A percentile compares a stretch with the other conserved stretches of the same genome.
Evolutionary conservation across 2,113 vertebrate genomes (phyloP).

Genomic region (Sarotherodon lohbergeri): DNA sequence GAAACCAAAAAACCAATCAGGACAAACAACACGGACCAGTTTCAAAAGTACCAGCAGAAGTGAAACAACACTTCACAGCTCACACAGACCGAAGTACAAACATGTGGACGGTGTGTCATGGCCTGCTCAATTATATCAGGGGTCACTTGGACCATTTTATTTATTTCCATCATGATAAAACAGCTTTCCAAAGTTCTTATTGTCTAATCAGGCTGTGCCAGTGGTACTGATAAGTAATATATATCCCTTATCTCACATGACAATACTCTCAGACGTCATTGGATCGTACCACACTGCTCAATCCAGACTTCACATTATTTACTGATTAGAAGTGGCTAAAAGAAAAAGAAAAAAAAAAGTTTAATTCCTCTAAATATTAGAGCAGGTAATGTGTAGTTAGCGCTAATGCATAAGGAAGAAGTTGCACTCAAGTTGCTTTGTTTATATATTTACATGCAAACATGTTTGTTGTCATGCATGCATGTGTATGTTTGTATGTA

Average conservation of each 20-base stretch:
- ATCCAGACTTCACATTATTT: neutral
- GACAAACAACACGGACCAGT: neutral
- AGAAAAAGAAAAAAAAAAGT: neutral
- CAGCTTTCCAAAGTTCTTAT: neutral
- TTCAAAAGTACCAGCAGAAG: neutral
- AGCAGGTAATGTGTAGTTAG: neutral
- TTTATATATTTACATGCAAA: neutral
- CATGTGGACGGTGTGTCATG: neutral
- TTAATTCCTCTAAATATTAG: neutral
- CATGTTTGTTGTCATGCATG: neutral
- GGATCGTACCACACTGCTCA: neutral
- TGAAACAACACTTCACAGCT: neutral
- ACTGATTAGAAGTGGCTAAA: neutral
- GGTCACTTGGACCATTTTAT: neutral
- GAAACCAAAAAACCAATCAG: neutral
- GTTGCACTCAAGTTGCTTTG: neutral
- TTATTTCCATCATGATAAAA: neutral
- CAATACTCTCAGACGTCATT: neutral
- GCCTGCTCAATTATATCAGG: neutral
- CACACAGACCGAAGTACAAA: neutral
- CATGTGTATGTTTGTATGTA: neutral
- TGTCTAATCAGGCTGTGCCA: neutral
- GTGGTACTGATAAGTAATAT: neutral
- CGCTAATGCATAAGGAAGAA: neutral
- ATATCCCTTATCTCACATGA: neutral